phyloP scores from a whole-genome alignment of 2,797 vertebrate species.

The Lagocephalus sceleratus region DNA sequence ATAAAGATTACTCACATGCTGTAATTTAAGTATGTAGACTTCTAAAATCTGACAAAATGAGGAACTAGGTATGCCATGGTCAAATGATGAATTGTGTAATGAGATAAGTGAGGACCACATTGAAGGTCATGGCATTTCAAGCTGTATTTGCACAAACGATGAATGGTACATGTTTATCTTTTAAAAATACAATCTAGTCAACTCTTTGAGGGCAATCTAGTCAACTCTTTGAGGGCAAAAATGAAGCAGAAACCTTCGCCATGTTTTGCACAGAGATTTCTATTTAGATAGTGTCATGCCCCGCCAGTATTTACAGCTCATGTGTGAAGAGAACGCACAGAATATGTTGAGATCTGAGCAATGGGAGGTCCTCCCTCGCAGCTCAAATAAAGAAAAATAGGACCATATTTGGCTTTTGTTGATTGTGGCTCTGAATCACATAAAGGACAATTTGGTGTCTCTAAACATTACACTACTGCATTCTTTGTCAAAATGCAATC shows the following conservation, averaged over 20 bases:
- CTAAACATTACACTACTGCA: conserved; percentile 54
- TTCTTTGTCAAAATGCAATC: conserved; percentile 38
- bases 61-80: background rate
- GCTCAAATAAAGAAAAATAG: conserved; percentile 64
- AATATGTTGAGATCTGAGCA: conserved; percentile 58
- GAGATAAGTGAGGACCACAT: too few species aligned
- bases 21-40: too few species aligned
- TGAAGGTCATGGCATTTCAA: conserved; percentile 26
- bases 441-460: conserved; percentile 58
- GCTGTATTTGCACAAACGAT: conserved; percentile 31
- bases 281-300: conserved; percentile 56
- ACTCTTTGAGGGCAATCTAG: conserved; percentile 12
- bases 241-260: conserved; percentile 28
- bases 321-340: conserved; percentile 67
- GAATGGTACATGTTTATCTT: conserved; percentile 44
- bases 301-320: conserved; percentile 61
- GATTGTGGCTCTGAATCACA: conserved; percentile 60
- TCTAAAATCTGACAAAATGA: too few species aligned
- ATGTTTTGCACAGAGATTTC: conserved; percentile 48
- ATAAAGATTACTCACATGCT: too few species aligned
- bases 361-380: conserved; percentile 65
- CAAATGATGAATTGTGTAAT: conserved; percentile 32
- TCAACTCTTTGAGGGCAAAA: conserved; percentile 24
- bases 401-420: conserved; percentile 72
- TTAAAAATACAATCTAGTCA: conserved; percentile 26